A percentile compares a stretch with the other conserved stretches of the same genome.
phyloP scores from a whole-genome alignment of 2,888 invertebrate genomes.

The Sepiola atlantica region DNA sequence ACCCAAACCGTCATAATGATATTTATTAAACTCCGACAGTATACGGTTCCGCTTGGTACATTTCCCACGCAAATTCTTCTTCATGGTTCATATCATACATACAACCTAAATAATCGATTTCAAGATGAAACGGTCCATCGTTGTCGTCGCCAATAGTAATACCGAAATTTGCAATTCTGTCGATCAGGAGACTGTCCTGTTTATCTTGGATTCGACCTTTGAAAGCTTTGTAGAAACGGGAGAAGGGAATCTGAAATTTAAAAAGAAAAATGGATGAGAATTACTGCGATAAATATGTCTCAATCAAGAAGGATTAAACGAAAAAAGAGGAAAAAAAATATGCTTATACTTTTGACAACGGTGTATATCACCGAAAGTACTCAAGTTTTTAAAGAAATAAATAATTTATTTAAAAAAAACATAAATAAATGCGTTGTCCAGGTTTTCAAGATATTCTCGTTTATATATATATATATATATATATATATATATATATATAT shows the following conservation, averaged over 20 bases:
- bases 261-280: background rate
- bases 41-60: slow-evolving; percentile 78
- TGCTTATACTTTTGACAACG: too few species aligned
- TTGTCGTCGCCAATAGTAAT: slow-evolving; percentile 87
- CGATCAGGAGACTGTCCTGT: slow-evolving; percentile 81
- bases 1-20: background rate
- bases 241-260: slow-evolving; percentile 89
- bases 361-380: too few species aligned
- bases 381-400: too few species aligned
- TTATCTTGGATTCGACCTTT: slow-evolving; percentile 91
- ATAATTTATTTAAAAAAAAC: too few species aligned
- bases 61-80: slow-evolving; percentile 95
- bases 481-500: too few species aligned
- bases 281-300: too few species aligned
- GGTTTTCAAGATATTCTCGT: too few species aligned
- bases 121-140: slow-evolving; percentile 89
- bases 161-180: slow-evolving; percentile 84
- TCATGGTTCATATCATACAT: slow-evolving; percentile 85
- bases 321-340: too few species aligned
- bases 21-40: background rate
- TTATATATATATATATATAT: too few species aligned
- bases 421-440: too few species aligned
- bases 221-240: slow-evolving; percentile 88
- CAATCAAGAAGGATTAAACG: background rate
- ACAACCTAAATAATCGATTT: slow-evolving; percentile 93